Percentiles rank a stretch among this genome's conserved stretches.
These are phyloP conservation scores for Chiridota heheva DNA, from an alignment of 35 echinoderm and acorn worm species.

Conservation along the genomic window DNA sequence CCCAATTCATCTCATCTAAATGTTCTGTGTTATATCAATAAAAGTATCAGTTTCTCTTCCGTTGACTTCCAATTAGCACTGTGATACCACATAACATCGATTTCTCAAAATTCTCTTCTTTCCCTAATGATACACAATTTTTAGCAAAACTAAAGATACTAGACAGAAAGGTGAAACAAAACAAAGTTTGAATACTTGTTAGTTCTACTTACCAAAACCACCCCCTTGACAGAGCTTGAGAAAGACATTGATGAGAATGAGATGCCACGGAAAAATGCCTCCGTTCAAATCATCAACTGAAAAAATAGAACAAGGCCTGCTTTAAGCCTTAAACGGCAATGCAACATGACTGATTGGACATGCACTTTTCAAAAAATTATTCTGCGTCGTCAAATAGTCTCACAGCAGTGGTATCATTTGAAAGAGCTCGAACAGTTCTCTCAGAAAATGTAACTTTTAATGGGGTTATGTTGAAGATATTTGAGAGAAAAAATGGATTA, in stretches of 20 bases:
- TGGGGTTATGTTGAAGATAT: too few relatives aligned
- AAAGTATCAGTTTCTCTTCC: background rate
- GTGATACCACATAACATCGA: background rate
- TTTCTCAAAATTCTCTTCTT: background rate
- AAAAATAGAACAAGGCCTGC: slow-evolving; percentile 14
- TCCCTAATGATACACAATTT: background rate
- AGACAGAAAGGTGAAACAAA: background rate
- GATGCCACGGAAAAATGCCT: slow-evolving; percentile 56
- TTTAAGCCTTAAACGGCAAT: background rate
- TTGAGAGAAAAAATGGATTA: too few relatives aligned
- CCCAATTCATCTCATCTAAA: too few relatives aligned
- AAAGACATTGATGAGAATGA: slow-evolving; percentile 59
- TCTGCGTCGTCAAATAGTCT: background rate
- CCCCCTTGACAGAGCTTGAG: slow-evolving; percentile 82
- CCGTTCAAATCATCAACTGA: slow-evolving; percentile 71
- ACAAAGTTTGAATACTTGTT: background rate
- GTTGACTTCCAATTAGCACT: background rate
- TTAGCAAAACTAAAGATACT: background rate
- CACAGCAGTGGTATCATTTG: too few relatives aligned
- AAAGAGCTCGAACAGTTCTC: background rate
- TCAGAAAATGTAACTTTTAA: background rate
- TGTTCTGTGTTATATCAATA: background rate
- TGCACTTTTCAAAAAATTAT: too few relatives aligned
- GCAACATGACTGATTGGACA: too few relatives aligned
- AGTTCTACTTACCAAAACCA: slow-evolving; percentile 77